Evolutionary conservation across 2,888 invertebrate genomes (phyloP).

Genomic region (Drosophila barbarae): DNA sequence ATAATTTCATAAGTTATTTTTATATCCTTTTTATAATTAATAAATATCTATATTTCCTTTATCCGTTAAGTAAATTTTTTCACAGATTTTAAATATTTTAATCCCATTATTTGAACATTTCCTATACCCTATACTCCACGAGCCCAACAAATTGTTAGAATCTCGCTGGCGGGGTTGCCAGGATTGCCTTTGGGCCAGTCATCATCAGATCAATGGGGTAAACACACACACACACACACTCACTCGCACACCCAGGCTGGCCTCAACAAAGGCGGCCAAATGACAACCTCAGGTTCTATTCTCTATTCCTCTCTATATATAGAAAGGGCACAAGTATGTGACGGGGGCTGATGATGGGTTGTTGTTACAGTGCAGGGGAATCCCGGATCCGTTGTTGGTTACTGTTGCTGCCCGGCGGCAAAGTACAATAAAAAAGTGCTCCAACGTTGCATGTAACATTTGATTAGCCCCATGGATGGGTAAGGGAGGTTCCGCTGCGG

Average conservation of each 20-base stretch:
- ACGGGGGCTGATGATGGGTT: slow-evolving; percentile 12
- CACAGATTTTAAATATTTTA: neutral
- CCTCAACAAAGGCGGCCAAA: slow-evolving; percentile 61
- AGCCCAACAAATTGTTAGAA: slow-evolving; percentile 21
- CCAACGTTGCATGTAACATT: slow-evolving; percentile 63
- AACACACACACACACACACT: slow-evolving; percentile 42
- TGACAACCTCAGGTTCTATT: slow-evolving; percentile 60
- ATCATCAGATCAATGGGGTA: slow-evolving; percentile 61
- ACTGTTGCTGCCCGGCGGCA: slow-evolving; percentile 55
- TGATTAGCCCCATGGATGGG: slow-evolving; percentile 64
- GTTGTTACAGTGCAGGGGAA: slow-evolving; percentile 9
- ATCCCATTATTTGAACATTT: neutral
- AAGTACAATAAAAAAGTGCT: slow-evolving; percentile 67
- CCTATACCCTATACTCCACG: slow-evolving; percentile 10
- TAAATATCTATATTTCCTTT: no score
- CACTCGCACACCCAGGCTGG: slow-evolving; percentile 14
- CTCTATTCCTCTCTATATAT: slow-evolving; percentile 18
- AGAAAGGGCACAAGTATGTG: slow-evolving; percentile 50
- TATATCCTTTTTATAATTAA: neutral
- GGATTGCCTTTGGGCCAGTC: slow-evolving; percentile 49
- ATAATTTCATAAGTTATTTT: neutral
- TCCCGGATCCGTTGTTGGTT: slow-evolving; percentile 10
- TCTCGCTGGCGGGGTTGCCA: slow-evolving; percentile 13
- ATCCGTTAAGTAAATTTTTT: neutral
- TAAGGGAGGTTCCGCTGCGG: slow-evolving; percentile 34